phyloP scores from a whole-genome alignment of 2,797 vertebrate species.

The Chromobotia macracanthus region DNA sequence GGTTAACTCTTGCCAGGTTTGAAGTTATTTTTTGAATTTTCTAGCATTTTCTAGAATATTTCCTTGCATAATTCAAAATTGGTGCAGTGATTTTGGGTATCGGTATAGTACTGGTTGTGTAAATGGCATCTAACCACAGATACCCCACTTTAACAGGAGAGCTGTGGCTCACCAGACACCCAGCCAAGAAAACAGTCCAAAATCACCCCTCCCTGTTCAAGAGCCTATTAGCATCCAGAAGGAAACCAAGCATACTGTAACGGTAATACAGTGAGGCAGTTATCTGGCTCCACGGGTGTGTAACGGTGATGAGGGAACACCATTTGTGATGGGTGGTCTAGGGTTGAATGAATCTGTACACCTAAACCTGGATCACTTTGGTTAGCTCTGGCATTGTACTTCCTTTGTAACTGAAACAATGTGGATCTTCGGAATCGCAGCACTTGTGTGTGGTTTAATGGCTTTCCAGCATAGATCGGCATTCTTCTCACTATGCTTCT shows the following conservation, averaged over 20 bases:
- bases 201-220: conserved; percentile 49
- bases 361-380: neutral
- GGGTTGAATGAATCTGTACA: neutral
- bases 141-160: conserved; percentile 40
- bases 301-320: conserved; percentile 4
- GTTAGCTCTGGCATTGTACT: neutral
- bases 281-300: neutral
- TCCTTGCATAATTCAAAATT: neutral
- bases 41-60: neutral
- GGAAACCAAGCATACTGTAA: neutral
- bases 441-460: neutral
- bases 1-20: conserved; percentile 39
- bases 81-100: no score
- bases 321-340: neutral
- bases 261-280: conserved; percentile 28
- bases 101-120: neutral
- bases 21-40: neutral
- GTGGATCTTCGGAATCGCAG: neutral
- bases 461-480: neutral
- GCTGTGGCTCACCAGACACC: conserved; percentile 25
- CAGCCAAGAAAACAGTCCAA: conserved; percentile 31
- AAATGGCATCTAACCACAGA: neutral
- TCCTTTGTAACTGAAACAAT: neutral
- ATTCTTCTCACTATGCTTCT: neutral
- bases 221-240: neutral